Evolutionary conservation across 35 echinoderm and acorn worm genomes (phyloP), one percentile per base, ranked within the genome.

Genomic region (Heliocidaris erythrogramma): DNA sequence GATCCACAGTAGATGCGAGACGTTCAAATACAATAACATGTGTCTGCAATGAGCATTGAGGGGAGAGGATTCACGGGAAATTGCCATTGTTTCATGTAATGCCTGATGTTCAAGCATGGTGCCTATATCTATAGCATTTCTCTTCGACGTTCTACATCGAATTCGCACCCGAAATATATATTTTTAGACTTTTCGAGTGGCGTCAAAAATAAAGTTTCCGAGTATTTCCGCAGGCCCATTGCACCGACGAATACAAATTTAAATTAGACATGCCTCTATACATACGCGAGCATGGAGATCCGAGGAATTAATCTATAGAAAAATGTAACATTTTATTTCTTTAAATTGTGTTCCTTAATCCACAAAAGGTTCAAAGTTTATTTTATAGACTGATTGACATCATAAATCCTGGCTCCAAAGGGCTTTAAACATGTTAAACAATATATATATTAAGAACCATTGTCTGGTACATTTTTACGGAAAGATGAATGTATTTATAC

Each of bases 21-120:
- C 65, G 65, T 78, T 78, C 65, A 78, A 78, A 78, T n/a, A n/a
- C 65, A 27, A 78, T n/a, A 78, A 78, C 65, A 78, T 78, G 65
- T 78, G 65, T 78, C 65, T 78, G 21, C 65, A 21, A 27, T 78
- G 27, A 78, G 65, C n/a, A 78, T 7, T 78, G 21, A 78, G 18
- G 65, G 65, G 7, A n/a, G 5, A n/a, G 65, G 65, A 78, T 78
- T 78, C 65, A 27, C 6, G 21, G 27, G 65, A 78, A 27, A 78
- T 78, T 78, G 65, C 65, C 65, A 78, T 78, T 78, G 65, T 78
- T 78, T 24, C 65, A 27, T 78, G 65, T 78, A 29, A 78, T 78
- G 21, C 65, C 17, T 5, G 18, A 8, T 18, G 6, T 78, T 78
- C 65, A 4, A n/a, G 65, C 65, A 78, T 78, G 21, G 35, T 42